A percentile compares a stretch with the other conserved stretches of the same genome.
Conservation (phyloP, 2,797 vertebrate genomes). For the Micropoecilia bifurca region DNA sequence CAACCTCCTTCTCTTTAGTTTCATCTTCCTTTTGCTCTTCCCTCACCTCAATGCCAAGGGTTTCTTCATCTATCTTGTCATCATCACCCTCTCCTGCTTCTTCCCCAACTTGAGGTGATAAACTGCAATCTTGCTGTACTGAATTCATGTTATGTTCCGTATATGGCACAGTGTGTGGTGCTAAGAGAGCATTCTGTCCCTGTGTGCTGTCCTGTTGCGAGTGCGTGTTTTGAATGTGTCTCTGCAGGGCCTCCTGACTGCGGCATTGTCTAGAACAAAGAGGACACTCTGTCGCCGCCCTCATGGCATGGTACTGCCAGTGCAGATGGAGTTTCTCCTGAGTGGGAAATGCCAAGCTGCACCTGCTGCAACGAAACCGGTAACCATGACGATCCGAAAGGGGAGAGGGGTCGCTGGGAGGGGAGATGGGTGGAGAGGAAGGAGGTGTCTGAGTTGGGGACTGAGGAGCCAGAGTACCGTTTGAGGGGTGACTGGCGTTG, state of each 20-base stretch:
- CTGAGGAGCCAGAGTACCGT: constrained; percentile 92
- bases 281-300: constrained; percentile 97
- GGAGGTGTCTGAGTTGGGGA: constrained; percentile 91
- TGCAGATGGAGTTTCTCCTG: constrained; percentile 97
- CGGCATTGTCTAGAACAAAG: constrained; percentile 98
- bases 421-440: constrained; percentile 88
- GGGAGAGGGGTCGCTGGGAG: constrained; percentile 86
- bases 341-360: constrained; percentile 98
- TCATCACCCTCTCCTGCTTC: constrained; percentile 75
- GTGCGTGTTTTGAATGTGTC: constrained; percentile 97
- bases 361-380: constrained; percentile 98
- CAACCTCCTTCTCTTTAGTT: constrained; percentile 79
- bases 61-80: constrained; percentile 70
- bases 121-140: constrained; percentile 68
- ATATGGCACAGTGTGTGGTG: constrained; percentile 54
- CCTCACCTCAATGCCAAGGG: constrained; percentile 47
- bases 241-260: constrained; percentile 96
- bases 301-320: constrained; percentile 98
- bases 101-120: constrained; percentile 74
- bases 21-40: constrained; percentile 83
- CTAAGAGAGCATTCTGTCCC: constrained; percentile 75
- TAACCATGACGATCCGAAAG: constrained; percentile 96
- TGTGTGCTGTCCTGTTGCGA: constrained; percentile 88
- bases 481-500: constrained; percentile 89
- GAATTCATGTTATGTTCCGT: constrained; percentile 61